Conservation (phyloP, 2,113 vertebrate genomes). For the Cygnus buccinator region DNA sequence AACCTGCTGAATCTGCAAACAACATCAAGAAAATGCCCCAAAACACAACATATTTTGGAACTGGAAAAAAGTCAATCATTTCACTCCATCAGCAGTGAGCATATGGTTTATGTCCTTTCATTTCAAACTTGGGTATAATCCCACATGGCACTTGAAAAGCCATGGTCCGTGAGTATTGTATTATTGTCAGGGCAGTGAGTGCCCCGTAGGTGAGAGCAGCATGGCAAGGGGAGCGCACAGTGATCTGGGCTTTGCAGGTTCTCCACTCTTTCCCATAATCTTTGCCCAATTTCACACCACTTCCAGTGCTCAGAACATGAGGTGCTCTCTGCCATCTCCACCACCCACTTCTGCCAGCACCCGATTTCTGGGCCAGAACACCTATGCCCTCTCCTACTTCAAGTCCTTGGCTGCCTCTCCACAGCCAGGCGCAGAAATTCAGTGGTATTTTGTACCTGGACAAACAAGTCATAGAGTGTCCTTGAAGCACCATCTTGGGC, state of each 20-base stretch:
- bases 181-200: neutral
- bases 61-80: neutral
- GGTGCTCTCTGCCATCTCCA: neutral
- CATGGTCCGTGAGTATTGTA: neutral
- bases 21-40: constrained; percentile 14
- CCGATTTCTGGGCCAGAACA: neutral
- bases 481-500: fast-evolving
- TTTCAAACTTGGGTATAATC: neutral
- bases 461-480: neutral
- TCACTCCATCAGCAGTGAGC: neutral
- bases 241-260: neutral
- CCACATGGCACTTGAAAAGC: neutral
- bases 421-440: neutral
- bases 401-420: neutral
- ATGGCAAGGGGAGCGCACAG: too few relatives aligned
- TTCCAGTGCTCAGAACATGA: fast-evolving
- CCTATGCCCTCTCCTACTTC: neutral
- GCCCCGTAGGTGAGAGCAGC: neutral
- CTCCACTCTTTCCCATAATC: neutral
- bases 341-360: neutral
- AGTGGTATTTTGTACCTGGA: fast-evolving
- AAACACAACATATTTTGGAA: constrained; percentile 5
- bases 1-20: constrained; percentile 41
- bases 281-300: neutral
- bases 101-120: neutral